phyloP scores from a whole-genome alignment of 2,797 vertebrate species.

The Xiphophorus birchmanni region DNA sequence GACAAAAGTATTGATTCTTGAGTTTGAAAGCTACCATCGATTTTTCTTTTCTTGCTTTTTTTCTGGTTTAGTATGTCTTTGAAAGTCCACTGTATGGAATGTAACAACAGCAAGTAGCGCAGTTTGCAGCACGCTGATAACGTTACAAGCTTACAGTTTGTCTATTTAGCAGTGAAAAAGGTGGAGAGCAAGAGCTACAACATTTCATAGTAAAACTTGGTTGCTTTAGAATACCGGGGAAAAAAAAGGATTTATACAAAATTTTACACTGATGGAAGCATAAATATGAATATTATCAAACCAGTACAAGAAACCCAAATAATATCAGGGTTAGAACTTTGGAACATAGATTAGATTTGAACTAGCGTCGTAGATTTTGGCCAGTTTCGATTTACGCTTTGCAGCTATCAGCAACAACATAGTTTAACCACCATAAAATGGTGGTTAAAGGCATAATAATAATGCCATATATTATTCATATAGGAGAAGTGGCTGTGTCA shows the following conservation, averaged over 20 bases:
- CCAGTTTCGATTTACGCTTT: neutral
- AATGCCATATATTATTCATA: neutral
- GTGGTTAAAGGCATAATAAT: too few species aligned
- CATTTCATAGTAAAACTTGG: neutral
- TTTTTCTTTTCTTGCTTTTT: neutral
- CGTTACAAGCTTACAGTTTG: neutral
- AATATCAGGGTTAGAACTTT: neutral
- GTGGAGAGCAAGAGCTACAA: neutral
- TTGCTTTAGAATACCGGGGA: neutral
- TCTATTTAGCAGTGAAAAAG: neutral
- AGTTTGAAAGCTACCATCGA: neutral
- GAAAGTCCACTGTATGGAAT: neutral
- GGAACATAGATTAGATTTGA: neutral
- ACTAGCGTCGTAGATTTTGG: neutral
- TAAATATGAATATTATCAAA: neutral
- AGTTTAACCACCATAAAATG: too few species aligned
- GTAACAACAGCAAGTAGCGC: neutral
- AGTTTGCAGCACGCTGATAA: neutral
- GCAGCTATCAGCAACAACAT: neutral
- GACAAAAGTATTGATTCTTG: neutral
- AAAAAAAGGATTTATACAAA: neutral
- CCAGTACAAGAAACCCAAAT: neutral
- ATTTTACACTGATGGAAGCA: neutral
- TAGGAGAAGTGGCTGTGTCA: neutral
- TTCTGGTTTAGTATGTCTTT: constrained; percentile 1